phyloP scores from a whole-genome alignment of 2,113 vertebrate species.

The Collichthys lucidus region DNA sequence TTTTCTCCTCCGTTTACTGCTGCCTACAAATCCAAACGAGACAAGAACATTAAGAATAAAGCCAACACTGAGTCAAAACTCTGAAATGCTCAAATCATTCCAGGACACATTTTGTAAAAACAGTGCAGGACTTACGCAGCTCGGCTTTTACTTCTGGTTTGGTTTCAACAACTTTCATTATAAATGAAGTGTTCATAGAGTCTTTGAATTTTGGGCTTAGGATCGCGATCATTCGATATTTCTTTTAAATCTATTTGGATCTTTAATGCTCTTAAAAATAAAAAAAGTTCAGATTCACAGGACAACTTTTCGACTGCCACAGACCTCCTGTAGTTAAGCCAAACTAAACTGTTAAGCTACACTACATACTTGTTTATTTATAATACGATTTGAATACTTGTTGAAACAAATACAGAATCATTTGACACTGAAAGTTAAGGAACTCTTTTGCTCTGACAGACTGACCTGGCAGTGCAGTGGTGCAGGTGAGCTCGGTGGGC shows the following conservation, averaged over 20 bases:
- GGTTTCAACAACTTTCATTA: neutral
- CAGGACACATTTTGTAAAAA: neutral
- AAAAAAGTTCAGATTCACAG: neutral
- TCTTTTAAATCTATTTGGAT: neutral
- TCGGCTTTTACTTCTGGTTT: neutral
- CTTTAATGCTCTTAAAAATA: neutral
- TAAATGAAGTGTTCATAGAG: too few relatives aligned
- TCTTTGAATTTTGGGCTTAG: neutral
- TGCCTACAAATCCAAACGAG: slow-evolving; percentile 83
- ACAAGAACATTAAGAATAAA: neutral
- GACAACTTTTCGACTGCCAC: too few relatives aligned
- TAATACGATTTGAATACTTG: neutral
- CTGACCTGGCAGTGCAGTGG: slow-evolving; percentile 95
- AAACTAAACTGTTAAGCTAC: too few relatives aligned
- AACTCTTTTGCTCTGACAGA: neutral
- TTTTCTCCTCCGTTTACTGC: slow-evolving; percentile 96
- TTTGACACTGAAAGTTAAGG: neutral
- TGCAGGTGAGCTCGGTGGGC: slow-evolving; percentile 97
- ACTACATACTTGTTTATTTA: too few relatives aligned
- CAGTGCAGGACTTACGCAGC: neutral
- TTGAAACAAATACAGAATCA: neutral
- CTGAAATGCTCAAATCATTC: neutral
- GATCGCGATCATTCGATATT: neutral
- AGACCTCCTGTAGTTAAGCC: too few relatives aligned
- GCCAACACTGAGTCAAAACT: neutral